Evolutionary conservation across 2,797 vertebrate genomes (phyloP).

Genomic region (Sylvia borin): DNA sequence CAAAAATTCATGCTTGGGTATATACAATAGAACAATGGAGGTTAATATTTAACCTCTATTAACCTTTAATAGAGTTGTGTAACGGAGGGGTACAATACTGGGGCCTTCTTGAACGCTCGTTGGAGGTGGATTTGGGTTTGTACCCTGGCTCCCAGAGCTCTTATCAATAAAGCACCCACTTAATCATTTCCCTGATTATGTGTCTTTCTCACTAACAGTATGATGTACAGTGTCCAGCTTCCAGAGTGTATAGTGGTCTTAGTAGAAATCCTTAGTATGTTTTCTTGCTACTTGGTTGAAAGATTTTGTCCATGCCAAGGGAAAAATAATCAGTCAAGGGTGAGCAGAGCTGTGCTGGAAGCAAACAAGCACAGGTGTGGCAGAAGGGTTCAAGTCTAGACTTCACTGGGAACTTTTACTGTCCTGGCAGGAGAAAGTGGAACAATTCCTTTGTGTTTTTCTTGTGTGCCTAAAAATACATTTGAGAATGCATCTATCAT

Average conservation of each 20-base stretch:
- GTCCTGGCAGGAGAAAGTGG: not conserved
- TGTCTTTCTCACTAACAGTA: no score
- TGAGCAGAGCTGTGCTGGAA: not conserved
- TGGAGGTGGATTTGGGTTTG: no score
- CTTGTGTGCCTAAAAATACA: not conserved
- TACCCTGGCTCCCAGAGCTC: no score
- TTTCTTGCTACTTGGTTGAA: not conserved
- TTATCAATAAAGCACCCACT: no score
- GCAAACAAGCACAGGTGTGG: accelerated
- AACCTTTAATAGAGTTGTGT: no score
- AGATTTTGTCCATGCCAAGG: not conserved
- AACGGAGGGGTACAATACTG: no score
- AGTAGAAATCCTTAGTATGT: not conserved
- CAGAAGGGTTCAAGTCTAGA: not conserved
- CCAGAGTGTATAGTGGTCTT: not conserved
- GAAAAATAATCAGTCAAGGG: not conserved
- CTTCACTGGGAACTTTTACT: not conserved
- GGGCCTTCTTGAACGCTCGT: no score
- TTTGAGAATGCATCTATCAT: not conserved
- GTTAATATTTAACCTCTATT: no score
- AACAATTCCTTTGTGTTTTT: not conserved
- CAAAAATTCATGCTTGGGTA: no score
- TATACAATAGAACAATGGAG: no score
- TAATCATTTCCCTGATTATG: no score
- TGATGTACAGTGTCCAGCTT: not conserved